These are phyloP conservation scores for Drosophila nr. fundita DNA, from an alignment of 2,888 invertebrate genomes.

Conservation along the genomic window DNA sequence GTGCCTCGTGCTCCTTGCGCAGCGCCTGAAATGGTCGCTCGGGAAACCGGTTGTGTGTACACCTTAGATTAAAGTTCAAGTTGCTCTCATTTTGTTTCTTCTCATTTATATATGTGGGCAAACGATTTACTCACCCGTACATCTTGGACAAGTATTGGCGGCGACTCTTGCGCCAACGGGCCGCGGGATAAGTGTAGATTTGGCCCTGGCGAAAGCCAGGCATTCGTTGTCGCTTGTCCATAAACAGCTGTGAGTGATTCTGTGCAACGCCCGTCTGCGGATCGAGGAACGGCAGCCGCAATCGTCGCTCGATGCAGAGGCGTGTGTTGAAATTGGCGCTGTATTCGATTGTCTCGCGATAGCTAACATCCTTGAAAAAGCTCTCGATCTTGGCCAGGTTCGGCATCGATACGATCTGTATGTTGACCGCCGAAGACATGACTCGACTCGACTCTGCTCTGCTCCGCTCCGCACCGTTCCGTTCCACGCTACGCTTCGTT, in stretches of 20 bases:
- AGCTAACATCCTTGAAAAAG: conserved; percentile 94
- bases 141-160: conserved; percentile 90
- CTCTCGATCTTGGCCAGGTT: conserved; percentile 91
- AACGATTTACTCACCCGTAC: conserved; percentile 78
- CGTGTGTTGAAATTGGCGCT: conserved; percentile 97
- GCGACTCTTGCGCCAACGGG: conserved; percentile 95
- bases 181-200: conserved; percentile 95
- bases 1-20: conserved; percentile 82
- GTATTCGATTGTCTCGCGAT: conserved; percentile 96
- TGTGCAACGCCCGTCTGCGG: conserved; percentile 99
- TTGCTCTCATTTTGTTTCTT: conserved; percentile 1
- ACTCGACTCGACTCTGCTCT: conserved; percentile 11
- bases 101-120: neutral
- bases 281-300: conserved; percentile 97
- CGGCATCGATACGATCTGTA: conserved; percentile 88
- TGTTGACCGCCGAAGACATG: conserved; percentile 87
- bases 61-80: conserved; percentile 15
- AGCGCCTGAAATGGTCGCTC: conserved; percentile 84
- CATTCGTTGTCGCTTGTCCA: conserved; percentile 94
- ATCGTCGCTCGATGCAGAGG: conserved; percentile 94
- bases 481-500: conserved; percentile 21
- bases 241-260: conserved; percentile 95
- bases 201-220: conserved; percentile 95
- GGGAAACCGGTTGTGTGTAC: conserved; percentile 76
- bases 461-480: conserved; percentile 15